A percentile compares a stretch with the other conserved stretches of the same genome.
Conservation (phyloP, 2,113 vertebrate species). For the Petrocephalus microphthalmus region DNA sequence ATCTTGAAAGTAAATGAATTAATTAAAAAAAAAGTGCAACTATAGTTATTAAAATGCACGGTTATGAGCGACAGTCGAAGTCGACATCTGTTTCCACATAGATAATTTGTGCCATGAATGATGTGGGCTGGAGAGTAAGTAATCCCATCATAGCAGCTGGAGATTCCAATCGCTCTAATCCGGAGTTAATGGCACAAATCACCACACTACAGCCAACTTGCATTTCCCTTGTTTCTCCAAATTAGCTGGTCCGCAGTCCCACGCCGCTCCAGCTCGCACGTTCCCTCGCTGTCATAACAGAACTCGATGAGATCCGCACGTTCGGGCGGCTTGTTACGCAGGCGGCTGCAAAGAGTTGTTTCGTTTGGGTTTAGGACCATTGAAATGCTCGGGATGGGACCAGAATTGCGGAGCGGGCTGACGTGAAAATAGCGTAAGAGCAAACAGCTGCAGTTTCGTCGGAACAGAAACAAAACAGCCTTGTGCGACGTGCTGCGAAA, state of each 20-base stretch:
- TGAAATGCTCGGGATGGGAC: background rate
- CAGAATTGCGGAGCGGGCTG: background rate
- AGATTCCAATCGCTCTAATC: constrained; percentile 24
- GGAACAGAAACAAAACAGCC: background rate
- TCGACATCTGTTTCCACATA: constrained; percentile 18
- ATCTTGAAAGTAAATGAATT: background rate
- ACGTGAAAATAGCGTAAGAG: background rate
- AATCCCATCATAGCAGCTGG: constrained; percentile 3
- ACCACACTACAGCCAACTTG: constrained; percentile 8
- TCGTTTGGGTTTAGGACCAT: background rate
- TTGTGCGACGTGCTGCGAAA: background rate
- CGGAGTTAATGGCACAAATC: constrained; percentile 25
- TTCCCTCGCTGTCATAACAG: background rate
- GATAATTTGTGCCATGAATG: constrained; percentile 17
- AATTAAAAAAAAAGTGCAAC: background rate
- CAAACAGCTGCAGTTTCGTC: background rate
- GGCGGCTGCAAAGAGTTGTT: background rate
- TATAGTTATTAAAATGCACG: constrained; percentile 5
- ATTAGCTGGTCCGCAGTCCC: background rate
- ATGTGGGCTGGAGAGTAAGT: constrained; percentile 9
- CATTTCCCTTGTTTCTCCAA: background rate
- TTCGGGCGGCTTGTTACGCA: background rate
- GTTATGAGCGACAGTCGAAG: background rate
- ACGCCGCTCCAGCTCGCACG: background rate
- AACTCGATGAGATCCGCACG: background rate